Evolutionary conservation across 2,113 vertebrate genomes (phyloP).

Genomic region (Brachionichthys hirsutus): DNA sequence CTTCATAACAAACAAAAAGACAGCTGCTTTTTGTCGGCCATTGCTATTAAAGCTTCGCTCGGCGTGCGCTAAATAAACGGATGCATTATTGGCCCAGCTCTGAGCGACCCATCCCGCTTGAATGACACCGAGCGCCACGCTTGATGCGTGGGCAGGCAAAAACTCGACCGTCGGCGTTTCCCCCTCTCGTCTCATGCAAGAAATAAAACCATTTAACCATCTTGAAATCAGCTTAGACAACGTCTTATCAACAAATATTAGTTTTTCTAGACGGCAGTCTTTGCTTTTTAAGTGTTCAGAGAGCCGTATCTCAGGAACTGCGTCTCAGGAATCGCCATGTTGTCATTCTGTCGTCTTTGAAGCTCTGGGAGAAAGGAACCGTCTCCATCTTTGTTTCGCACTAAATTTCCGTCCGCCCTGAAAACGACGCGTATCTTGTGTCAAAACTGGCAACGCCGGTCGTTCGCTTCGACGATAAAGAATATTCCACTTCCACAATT

Average conservation of each 20-base stretch:
- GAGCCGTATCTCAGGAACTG: conserved; percentile 72
- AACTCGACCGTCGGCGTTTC: conserved; percentile 57
- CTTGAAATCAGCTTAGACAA: conserved; percentile 8
- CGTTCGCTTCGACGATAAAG: conserved; percentile 57
- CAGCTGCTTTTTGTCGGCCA: accelerated
- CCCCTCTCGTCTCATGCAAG: conserved; percentile 42
- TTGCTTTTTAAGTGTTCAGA: conserved; percentile 51
- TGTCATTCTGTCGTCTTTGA: conserved; percentile 82
- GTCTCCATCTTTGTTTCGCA: conserved; percentile 83
- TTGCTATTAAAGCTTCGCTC: neutral
- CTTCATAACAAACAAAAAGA: neutral
- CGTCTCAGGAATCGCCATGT: conserved; percentile 80
- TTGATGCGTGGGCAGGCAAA: conserved; percentile 60
- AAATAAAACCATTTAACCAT: conserved; percentile 26
- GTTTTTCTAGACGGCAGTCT: conserved; percentile 23
- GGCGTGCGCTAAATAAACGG: neutral
- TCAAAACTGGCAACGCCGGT: conserved; percentile 44
- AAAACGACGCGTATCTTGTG: conserved; percentile 48
- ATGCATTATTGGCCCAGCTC: neutral
- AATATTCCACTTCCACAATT: conserved; percentile 60
- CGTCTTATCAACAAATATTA: conserved; percentile 17
- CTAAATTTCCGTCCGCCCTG: conserved; percentile 76
- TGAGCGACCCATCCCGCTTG: conserved; percentile 33
- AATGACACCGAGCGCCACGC: conserved; percentile 59
- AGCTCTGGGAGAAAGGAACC: conserved; percentile 78